Evolutionary conservation across 2,888 invertebrate species (phyloP), one percentile per base, ranked within the genome.

Genomic region (Dexiosoma caninum): DNA sequence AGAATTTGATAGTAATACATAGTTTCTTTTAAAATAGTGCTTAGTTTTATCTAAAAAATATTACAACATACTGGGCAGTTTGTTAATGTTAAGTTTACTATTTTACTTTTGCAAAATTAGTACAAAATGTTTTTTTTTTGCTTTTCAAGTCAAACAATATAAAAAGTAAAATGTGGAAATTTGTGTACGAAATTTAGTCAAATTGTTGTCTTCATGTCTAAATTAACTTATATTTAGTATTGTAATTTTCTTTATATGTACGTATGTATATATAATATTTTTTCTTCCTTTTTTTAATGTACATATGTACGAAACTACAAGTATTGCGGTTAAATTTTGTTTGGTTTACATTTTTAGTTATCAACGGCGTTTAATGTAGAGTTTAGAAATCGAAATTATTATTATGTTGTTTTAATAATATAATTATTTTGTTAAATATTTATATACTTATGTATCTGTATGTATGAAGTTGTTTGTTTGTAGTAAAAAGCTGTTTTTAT

Each of bases 221-320:
- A 80, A 66, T 62, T 76, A 76, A 71, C 70, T 69, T 70, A 70
- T 59, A 21, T 16, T 67, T 51, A 66, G 3, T n/a, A n/a, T n/a
- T n/a, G 37, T 67, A 67, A 75, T 35, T 70, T 79, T 55, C 27
- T 46, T 44, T 14, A 19, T 32, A 44, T 55, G n/a, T 64, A 62
- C 62, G 30, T 62, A 14, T 49, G 5, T 23, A 16, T 35, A 37
- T 64, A 16, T 64, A 21, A 55, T 35, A 6, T n/a, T 44, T 55
- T 44, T 16, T 6, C 14, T 55, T 35, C 49, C 2, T 51, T 64
- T 66, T 51, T 46, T 44, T 6, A 53, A 80, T 64, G 49, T 72
- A 72, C 60, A 77, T 44, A 80, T 64, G 49, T 72, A 72, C 60
- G 81, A 81, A 81, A 81, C 81, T 81, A 72, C 81, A 81, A 81